Evolutionary conservation across 2,888 invertebrate species (phyloP).

Genomic region (Tetanocera ferruginea): DNA sequence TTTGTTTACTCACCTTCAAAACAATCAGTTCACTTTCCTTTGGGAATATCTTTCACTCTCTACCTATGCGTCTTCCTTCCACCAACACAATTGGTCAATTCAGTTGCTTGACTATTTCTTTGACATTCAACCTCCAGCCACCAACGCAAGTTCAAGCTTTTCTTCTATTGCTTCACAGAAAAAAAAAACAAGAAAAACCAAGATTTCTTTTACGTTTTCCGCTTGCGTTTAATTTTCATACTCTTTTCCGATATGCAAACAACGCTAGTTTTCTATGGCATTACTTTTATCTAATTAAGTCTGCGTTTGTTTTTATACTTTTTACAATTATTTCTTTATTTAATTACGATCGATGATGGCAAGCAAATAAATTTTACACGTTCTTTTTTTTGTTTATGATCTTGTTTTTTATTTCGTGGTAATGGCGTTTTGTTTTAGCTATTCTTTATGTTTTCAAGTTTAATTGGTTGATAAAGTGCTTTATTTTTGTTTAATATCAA

Average conservation of each 20-base stretch:
- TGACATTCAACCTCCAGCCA: background rate
- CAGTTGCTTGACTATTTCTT: background rate
- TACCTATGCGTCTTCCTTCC: background rate
- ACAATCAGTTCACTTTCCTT: slow-evolving; percentile 1
- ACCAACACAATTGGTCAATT: background rate
- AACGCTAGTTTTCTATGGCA: no score
- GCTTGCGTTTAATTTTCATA: slow-evolving; percentile 41
- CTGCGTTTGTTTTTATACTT: background rate
- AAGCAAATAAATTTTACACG: slow-evolving; percentile 18
- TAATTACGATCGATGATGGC: slow-evolving; percentile 17
- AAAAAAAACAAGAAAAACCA: background rate
- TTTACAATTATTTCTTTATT: slow-evolving; percentile 30
- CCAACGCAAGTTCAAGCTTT: background rate
- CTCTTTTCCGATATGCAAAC: background rate
- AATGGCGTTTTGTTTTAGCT: background rate
- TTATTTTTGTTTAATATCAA: slow-evolving; percentile 9
- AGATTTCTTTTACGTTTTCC: slow-evolving; percentile 8
- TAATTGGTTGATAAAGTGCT: background rate
- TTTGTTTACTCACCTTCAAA: background rate
- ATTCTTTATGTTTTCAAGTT: background rate
- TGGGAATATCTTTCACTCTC: background rate
- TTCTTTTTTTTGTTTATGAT: background rate
- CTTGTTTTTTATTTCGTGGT: background rate
- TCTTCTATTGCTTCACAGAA: no score
- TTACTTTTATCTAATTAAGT: background rate